Conservation (phyloP, 2,797 vertebrate genomes). For the Valencia hispanica region DNA sequence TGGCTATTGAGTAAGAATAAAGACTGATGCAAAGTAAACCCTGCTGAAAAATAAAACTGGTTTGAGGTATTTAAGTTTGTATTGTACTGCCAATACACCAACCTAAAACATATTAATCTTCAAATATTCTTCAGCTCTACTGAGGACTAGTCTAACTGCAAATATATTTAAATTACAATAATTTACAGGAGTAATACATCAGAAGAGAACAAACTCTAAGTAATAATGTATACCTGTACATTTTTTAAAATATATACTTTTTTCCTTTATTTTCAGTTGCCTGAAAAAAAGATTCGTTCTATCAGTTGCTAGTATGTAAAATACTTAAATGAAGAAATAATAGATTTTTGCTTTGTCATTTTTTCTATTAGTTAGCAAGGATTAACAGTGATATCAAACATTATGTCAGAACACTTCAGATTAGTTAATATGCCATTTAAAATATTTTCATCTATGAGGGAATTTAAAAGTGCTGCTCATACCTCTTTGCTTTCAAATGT, state of each 20-base stretch:
- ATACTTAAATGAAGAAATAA: not conserved
- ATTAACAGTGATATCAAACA: not conserved
- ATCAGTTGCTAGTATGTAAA: not conserved
- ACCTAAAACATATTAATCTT: not conserved
- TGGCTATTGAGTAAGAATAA: not conserved
- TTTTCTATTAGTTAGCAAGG: not conserved
- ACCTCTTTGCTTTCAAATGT: too few relatives aligned
- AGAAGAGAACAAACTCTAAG: not conserved
- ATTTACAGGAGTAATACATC: not conserved
- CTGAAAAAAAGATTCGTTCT: not conserved
- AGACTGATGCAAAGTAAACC: not conserved
- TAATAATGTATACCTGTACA: not conserved
- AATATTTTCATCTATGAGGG: not conserved
- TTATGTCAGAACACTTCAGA: not conserved
- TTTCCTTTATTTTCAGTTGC: not conserved
- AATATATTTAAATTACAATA: not conserved
- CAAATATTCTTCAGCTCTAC: not conserved
- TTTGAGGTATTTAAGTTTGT: not conserved
- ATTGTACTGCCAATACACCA: not conserved
- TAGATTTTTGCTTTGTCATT: not conserved
- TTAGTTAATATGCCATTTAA: not conserved
- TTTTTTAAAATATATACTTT: too few relatives aligned
- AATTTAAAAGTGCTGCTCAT: not conserved
- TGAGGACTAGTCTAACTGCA: not conserved
- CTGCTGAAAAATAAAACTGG: not conserved